A percentile compares a stretch with the other conserved stretches of the same genome.
Evolutionary conservation across 2,113 vertebrate genomes (phyloP).

Genomic region (Nesogale talazaci): DNA sequence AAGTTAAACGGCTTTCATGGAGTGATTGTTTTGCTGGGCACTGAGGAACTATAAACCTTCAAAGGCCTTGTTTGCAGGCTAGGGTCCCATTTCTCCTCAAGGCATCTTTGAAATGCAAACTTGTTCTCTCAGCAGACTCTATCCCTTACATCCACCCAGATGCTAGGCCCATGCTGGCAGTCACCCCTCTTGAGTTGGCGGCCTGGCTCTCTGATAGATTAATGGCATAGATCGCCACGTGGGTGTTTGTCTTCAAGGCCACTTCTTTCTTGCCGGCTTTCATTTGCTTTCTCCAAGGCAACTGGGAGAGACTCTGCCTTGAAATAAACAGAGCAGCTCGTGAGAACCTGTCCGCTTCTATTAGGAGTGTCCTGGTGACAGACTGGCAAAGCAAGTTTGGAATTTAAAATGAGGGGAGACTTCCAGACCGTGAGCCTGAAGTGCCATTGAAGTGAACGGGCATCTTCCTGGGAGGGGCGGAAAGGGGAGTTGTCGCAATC

Average conservation of each 20-base stretch:
- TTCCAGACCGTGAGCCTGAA: neutral
- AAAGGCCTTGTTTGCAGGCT: constrained; percentile 27
- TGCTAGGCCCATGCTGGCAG: neutral
- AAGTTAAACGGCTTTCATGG: constrained; percentile 32
- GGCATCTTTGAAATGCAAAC: constrained; percentile 69
- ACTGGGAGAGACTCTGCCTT: neutral
- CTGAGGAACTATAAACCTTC: constrained; percentile 59
- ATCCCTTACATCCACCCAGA: neutral
- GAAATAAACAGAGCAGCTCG: neutral
- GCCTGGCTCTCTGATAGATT: constrained; percentile 48
- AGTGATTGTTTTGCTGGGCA: constrained; percentile 19
- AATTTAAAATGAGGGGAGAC: neutral
- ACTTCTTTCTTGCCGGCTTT: neutral
- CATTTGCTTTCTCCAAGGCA: neutral
- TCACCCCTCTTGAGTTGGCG: neutral
- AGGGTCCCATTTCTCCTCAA: neutral
- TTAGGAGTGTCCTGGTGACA: neutral
- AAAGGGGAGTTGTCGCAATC: neutral
- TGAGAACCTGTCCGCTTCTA: neutral
- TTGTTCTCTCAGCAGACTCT: neutral
- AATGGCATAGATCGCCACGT: neutral
- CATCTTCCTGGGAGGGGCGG: neutral
- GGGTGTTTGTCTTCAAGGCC: neutral
- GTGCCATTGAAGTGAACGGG: neutral
- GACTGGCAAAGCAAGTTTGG: too few relatives aligned